Conservation (phyloP, 1,140 invertebrate species). For the Geopemphigus sp. region DNA sequence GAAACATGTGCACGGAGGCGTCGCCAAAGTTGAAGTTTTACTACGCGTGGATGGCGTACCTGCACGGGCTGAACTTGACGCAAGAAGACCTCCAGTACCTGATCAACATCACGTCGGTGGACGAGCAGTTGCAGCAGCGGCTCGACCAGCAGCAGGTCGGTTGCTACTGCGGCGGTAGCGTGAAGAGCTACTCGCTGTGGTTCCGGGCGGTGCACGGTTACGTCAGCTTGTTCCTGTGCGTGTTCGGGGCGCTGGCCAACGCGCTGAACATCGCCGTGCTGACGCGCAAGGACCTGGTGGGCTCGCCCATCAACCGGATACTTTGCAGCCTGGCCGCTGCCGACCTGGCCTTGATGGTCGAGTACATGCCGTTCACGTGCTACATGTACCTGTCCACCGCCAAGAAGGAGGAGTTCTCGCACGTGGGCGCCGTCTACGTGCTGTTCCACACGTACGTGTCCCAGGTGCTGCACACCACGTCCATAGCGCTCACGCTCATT, state of each 20-base stretch:
- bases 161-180: conserved; percentile 56
- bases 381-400: conserved; percentile 71
- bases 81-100: conserved; percentile 34
- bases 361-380: conserved; percentile 85
- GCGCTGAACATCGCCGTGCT: conserved; percentile 90
- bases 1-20: background rate
- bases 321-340: conserved; percentile 83
- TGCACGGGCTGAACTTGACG: conserved; percentile 50
- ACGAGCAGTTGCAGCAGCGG: background rate
- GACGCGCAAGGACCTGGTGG: conserved; percentile 82
- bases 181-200: conserved; percentile 56
- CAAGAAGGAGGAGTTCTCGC: conserved; percentile 63
- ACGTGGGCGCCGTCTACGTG: conserved; percentile 76
- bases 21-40: background rate
- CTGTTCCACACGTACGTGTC: conserved; percentile 80
- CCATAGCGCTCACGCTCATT: conserved; percentile 87
- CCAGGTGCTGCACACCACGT: conserved; percentile 85
- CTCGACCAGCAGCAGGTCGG: background rate
- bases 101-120: conserved; percentile 23
- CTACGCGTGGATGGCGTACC: background rate
- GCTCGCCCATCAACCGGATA: conserved; percentile 82
- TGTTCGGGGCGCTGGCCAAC: conserved; percentile 89
- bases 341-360: conserved; percentile 88
- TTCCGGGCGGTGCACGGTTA: conserved; percentile 68
- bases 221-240: conserved; percentile 75